Base-by-base conservation (phyloP, 30 jellyfish, hydroid and myxozoan genomes). In the Aurelia aurita complex sp. Pacific region DNA sequence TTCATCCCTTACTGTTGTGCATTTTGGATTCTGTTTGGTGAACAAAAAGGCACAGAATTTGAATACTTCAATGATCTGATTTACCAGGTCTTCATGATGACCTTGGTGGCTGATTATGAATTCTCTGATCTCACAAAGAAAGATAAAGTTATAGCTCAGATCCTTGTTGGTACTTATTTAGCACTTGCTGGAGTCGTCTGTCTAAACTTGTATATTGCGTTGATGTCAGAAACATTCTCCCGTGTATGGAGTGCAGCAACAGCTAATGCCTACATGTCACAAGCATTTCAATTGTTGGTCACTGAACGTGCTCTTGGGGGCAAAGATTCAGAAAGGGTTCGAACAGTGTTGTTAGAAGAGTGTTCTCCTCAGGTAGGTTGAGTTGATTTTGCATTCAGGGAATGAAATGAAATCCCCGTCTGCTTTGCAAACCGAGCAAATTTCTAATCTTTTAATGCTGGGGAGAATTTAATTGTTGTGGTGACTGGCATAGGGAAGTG, bases 11-110 rank as follows among this genome's bases (percentile, higher is more conserved):
- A 88, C 79, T 77, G 86, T 65, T 97, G 96, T 70, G 97, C 98
- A 6, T 89, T 95, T 72, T 95, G 99, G 99, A 90, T 95, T 40
- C 42, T 95, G 51, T 95, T 95, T 83, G 99, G 99, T 66, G 99
- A 93, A 6, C 46, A 40, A 53, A 54, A 18, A 38, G 86, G 87
- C 74, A 91, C 89, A 14, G 85, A 70, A 35, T 69, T 67, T 69
- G 40, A 81, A 13, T 8, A 52, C 29, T 73, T 85, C 17, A 50
- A 69, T 69, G 89, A 86, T 69, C 43, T 76, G 42, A 23, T 75
- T 7, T 89, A 72, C 52, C 89, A 73, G 36, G 88, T 91, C 55
- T 79, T 85, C 79, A 36, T 85, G 97, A 94, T 94, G 99, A 94
- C 97, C 36, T 70, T 94, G 42, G 94, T 85, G 67, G 99, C 96